phyloP scores from a whole-genome alignment of 2,888 invertebrate genomes.

The Drosophila algonquin region DNA sequence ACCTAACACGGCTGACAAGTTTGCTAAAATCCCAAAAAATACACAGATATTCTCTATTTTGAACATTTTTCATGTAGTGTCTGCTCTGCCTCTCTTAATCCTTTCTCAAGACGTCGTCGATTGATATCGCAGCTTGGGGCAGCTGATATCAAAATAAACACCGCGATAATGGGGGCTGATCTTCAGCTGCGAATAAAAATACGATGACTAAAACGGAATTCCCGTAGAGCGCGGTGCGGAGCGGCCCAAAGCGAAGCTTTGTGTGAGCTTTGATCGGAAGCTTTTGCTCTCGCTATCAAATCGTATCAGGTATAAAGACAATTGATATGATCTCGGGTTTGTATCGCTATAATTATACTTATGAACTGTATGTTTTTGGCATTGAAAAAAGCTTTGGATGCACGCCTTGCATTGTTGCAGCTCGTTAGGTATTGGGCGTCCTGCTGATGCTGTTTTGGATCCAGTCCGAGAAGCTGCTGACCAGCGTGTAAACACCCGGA shows the following conservation, averaged over 20 bases:
- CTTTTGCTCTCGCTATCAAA: conserved; percentile 23
- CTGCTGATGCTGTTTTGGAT: conserved; percentile 65
- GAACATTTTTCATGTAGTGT: conserved; percentile 42
- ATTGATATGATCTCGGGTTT: conserved; percentile 8
- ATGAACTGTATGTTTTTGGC: conserved; percentile 45
- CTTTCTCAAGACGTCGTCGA: conserved; percentile 56
- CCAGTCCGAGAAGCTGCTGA: conserved; percentile 83
- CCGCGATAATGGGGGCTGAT: conserved; percentile 18
- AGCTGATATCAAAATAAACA: conserved; percentile 45
- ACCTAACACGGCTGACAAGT: conserved; percentile 42
- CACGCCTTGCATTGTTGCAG: conserved; percentile 2
- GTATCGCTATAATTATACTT: conserved; percentile 6
- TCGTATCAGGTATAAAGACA: conserved; percentile 4
- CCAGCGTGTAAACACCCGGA: conserved; percentile 84
- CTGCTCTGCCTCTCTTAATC: conserved; percentile 30
- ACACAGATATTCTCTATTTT: conserved; percentile 25
- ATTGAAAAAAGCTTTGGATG: conserved; percentile 60
- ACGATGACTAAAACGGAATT: conserved; percentile 47
- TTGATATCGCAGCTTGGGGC: conserved; percentile 12
- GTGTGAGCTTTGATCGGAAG: conserved; percentile 55
- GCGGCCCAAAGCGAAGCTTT: conserved; percentile 38
- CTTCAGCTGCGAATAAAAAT: conserved; percentile 16
- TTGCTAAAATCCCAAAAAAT: conserved; percentile 38
- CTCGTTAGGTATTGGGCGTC: conserved; percentile 5
- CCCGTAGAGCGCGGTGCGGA: conserved; percentile 24